phyloP scores from a whole-genome alignment of 2,113 vertebrate genomes.

The Sorex fumeus region DNA sequence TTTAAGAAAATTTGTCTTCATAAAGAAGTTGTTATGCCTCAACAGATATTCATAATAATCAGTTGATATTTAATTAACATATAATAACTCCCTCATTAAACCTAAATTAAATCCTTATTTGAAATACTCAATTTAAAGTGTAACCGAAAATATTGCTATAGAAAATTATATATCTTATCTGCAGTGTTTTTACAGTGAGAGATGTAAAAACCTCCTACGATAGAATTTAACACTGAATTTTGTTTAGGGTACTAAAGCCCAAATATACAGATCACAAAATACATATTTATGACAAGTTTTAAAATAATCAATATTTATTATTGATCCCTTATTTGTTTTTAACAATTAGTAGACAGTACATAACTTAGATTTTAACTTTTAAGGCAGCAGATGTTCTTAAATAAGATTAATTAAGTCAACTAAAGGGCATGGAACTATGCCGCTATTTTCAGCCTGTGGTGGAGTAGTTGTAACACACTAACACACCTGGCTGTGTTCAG shows the following conservation, averaged over 20 bases:
- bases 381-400: not conserved
- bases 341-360: slow-evolving; percentile 23
- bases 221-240: not conserved
- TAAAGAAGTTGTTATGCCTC: slow-evolving; percentile 87
- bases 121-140: slow-evolving; percentile 85
- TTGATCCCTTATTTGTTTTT: slow-evolving; percentile 6
- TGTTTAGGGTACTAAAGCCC: not conserved
- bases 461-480: too few relatives aligned
- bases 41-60: slow-evolving; percentile 90
- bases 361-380: slow-evolving; percentile 16
- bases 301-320: not conserved
- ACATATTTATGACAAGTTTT: not conserved
- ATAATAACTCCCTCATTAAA: slow-evolving; percentile 90
- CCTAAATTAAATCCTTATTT: slow-evolving; percentile 88
- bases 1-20: slow-evolving; percentile 89
- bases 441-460: too few relatives aligned
- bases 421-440: not conserved
- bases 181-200: slow-evolving; percentile 71
- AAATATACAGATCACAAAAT: slow-evolving; percentile 38
- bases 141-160: slow-evolving; percentile 83
- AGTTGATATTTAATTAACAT: slow-evolving; percentile 90
- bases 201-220: not conserved
- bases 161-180: slow-evolving; percentile 81
- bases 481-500: too few relatives aligned
- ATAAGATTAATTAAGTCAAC: slow-evolving; percentile 7